These are phyloP conservation scores for Ptilodon capucinus DNA, from an alignment of 2,888 invertebrate genomes.

Conservation along the genomic window DNA sequence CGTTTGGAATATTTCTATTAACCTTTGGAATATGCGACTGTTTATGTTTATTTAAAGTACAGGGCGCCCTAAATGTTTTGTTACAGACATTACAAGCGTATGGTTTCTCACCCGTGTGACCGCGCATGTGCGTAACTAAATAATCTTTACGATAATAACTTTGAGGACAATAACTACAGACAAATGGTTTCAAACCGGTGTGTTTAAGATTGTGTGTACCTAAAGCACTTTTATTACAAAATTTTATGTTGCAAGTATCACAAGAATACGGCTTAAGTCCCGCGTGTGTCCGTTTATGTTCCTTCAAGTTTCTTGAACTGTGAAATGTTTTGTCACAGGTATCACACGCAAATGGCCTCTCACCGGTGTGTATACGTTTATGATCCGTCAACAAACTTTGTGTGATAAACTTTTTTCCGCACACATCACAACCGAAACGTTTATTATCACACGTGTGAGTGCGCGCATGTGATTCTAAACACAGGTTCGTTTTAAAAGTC, in stretches of 20 bases:
- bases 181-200: constrained; percentile 5
- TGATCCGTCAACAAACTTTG: too few relatives aligned
- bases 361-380: constrained; percentile 9
- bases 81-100: constrained; percentile 6
- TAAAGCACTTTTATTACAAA: neutral
- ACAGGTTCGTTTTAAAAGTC: too few relatives aligned
- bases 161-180: constrained; percentile 7
- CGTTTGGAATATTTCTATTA: too few relatives aligned
- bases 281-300: neutral
- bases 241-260: constrained; percentile 3
- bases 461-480: too few relatives aligned
- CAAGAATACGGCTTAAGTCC: constrained; percentile 2
- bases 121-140: constrained; percentile 1
- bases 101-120: constrained; percentile 12
- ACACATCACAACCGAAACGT: too few relatives aligned
- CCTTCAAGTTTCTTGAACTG: too few relatives aligned
- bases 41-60: too few relatives aligned
- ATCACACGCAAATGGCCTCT: constrained; percentile 3
- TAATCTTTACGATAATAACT: neutral
- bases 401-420: too few relatives aligned
- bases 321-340: neutral
- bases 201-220: constrained; percentile 4
- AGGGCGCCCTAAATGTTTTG: neutral
- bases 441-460: too few relatives aligned
- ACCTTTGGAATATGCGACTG: too few relatives aligned